phyloP scores from a whole-genome alignment of 2,113 vertebrate species.

The Sciurus niger region DNA sequence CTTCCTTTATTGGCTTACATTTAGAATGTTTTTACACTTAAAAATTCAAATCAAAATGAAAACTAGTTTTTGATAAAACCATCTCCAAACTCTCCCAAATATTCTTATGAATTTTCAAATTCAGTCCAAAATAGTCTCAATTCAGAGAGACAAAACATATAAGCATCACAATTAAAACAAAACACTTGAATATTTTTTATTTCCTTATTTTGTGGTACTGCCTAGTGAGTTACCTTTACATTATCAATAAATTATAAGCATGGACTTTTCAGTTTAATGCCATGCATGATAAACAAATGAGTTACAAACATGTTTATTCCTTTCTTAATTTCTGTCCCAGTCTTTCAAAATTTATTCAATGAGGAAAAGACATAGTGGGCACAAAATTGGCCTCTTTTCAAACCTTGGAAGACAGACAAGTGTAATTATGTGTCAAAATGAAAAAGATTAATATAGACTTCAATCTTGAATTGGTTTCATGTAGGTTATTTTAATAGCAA shows the following conservation, averaged over 20 bases:
- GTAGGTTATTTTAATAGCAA: neutral
- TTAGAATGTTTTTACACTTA: neutral
- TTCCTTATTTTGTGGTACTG: neutral
- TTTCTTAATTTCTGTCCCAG: neutral
- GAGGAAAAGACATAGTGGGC: neutral
- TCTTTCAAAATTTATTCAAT: neutral
- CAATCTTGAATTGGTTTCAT: neutral
- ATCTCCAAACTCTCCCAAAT: neutral
- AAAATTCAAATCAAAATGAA: conserved; percentile 23
- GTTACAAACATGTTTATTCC: neutral
- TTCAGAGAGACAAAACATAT: neutral
- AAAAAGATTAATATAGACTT: neutral
- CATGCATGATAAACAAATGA: neutral
- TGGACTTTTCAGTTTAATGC: neutral
- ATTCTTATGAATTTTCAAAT: conserved; percentile 11
- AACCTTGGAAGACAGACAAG: neutral
- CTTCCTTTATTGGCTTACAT: neutral
- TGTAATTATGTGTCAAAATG: neutral
- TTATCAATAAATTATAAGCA: neutral
- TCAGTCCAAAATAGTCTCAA: neutral
- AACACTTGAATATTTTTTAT: neutral
- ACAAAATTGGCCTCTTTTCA: neutral
- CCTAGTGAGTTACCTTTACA: neutral
- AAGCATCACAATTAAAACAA: neutral
- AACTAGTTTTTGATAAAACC: neutral